phyloP scores from a whole-genome alignment of 2,888 invertebrate genomes.

The Morpho deidamia region DNA sequence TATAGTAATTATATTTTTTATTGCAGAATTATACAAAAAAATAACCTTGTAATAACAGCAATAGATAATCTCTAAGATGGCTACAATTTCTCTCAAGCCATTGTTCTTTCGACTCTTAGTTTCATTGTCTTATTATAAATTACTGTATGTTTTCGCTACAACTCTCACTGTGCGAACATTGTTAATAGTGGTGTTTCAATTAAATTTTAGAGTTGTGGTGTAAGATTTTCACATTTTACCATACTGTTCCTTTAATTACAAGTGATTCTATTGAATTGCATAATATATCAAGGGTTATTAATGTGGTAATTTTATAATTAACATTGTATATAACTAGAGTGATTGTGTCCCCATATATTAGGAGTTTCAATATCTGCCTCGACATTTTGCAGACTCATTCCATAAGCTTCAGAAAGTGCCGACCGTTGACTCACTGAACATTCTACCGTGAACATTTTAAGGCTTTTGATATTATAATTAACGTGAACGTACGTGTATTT shows the following conservation, averaged over 20 bases:
- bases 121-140: slow-evolving; percentile 35
- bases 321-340: slow-evolving; percentile 71
- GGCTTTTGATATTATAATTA: slow-evolving; percentile 59
- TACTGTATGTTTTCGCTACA: slow-evolving; percentile 12
- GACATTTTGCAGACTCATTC: slow-evolving; percentile 56
- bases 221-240: slow-evolving; percentile 13
- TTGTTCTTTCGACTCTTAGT: slow-evolving; percentile 43
- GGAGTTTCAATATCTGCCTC: slow-evolving; percentile 58
- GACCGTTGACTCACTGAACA: slow-evolving; percentile 39
- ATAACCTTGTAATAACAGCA: not conserved
- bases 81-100: slow-evolving; percentile 40
- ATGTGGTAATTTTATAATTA: slow-evolving; percentile 46
- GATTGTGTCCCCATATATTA: slow-evolving; percentile 59
- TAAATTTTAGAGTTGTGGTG: slow-evolving; percentile 14
- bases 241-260: slow-evolving; percentile 24
- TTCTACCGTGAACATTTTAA: slow-evolving; percentile 74
- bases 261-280: slow-evolving; percentile 27
- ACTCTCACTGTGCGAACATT: slow-evolving; percentile 27
- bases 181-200: slow-evolving; percentile 23
- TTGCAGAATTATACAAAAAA: not conserved
- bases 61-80: slow-evolving; percentile 10
- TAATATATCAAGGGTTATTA: slow-evolving; percentile 47
- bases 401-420: slow-evolving; percentile 64
- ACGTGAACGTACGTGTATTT: slow-evolving; percentile 66
- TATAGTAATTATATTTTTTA: too few species aligned